Conservation (phyloP, 2,113 vertebrate genomes). For the Eclectus roratus region DNA sequence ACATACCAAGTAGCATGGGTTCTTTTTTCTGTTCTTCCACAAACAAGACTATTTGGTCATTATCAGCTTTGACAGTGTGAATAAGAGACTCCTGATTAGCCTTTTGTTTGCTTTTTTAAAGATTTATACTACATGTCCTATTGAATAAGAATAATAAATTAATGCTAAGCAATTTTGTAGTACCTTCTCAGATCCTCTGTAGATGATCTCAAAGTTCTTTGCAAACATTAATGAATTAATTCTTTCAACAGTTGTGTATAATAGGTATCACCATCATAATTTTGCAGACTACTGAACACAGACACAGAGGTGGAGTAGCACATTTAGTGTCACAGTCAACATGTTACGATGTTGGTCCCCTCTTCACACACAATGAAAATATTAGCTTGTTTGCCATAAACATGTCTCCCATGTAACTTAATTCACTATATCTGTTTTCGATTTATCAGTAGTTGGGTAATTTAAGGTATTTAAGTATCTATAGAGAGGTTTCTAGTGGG, state of each 20-base stretch:
- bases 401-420: background rate
- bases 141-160: conserved; percentile 43
- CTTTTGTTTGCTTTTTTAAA: conserved; percentile 40
- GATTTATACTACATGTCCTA: conserved; percentile 23
- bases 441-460: background rate
- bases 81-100: conserved; percentile 54
- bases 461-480: background rate
- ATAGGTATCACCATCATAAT: conserved; percentile 29
- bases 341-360: background rate
- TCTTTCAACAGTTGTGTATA: background rate
- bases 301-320: background rate
- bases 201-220: conserved; percentile 16
- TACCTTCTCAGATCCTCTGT: background rate
- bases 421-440: background rate
- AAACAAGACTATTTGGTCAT: conserved; percentile 63
- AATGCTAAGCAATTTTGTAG: conserved; percentile 9
- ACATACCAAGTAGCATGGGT: conserved; percentile 52
- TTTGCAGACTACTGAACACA: conserved; percentile 7
- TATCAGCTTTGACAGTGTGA: conserved; percentile 62
- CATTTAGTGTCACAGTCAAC: background rate
- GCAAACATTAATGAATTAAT: conserved; percentile 52
- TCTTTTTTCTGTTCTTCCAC: conserved; percentile 47
- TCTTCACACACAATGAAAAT: background rate
- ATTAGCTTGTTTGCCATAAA: conserved; percentile 21
- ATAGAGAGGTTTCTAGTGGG: background rate